A percentile compares a stretch with the other conserved stretches of the same genome.
Conservation (phyloP, 2,113 vertebrate species). For the Typhlomys cinereus region DNA sequence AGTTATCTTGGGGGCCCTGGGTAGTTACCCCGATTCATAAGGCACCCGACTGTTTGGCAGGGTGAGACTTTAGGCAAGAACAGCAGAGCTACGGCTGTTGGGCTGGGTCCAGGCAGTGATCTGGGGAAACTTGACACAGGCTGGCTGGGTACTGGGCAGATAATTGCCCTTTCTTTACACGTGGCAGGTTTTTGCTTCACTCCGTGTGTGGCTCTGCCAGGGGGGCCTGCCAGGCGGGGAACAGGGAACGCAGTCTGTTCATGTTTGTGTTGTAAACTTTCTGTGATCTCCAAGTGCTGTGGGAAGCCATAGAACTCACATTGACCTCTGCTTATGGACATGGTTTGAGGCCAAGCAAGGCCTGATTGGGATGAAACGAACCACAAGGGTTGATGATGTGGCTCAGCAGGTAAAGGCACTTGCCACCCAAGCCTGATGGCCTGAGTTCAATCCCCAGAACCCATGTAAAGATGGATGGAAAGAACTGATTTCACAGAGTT, state of each 20-base stretch:
- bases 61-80: background rate
- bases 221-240: background rate
- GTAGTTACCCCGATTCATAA: background rate
- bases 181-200: constrained; percentile 3
- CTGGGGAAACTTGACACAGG: background rate
- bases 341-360: constrained; percentile 45
- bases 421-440: too few species aligned
- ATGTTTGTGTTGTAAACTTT: constrained; percentile 54
- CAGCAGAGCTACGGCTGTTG: background rate
- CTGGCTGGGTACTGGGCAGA: background rate
- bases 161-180: constrained; percentile 33
- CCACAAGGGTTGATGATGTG: background rate
- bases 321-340: constrained; percentile 63
- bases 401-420: too few species aligned
- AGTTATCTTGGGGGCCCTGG: background rate
- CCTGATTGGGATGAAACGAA: constrained; percentile 50
- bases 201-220: constrained; percentile 13
- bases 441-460: too few species aligned
- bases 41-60: background rate
- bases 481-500: too few species aligned
- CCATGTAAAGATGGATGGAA: too few species aligned
- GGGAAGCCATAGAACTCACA: constrained; percentile 36
- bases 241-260: constrained; percentile 33
- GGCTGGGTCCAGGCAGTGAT: background rate
- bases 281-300: constrained; percentile 1